Percentiles rank a stretch among this genome's conserved stretches.
Evolutionary conservation across 2,888 invertebrate species (phyloP).

Genomic region (Brachylomia viminalis): DNA sequence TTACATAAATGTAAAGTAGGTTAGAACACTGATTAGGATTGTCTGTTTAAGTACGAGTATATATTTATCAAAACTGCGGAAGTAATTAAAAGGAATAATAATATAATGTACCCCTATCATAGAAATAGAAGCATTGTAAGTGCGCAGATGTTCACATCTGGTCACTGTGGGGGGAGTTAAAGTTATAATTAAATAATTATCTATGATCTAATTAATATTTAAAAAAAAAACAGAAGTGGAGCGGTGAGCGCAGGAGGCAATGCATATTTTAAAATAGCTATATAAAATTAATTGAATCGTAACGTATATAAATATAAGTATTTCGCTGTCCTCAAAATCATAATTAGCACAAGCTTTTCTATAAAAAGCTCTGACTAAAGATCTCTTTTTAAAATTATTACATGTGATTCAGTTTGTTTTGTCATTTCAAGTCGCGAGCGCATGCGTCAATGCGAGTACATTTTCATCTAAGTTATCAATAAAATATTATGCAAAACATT

Average conservation of each 20-base stretch:
- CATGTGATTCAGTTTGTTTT: conserved; percentile 20
- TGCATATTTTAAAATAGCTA: neutral
- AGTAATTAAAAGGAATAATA: conserved; percentile 28
- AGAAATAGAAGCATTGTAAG: conserved; percentile 2
- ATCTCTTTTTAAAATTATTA: conserved; percentile 16
- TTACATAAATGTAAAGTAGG: neutral
- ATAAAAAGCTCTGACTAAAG: conserved; percentile 4
- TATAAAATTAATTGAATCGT: neutral
- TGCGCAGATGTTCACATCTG: conserved; percentile 3
- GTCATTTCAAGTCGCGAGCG: conserved; percentile 5
- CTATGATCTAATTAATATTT: neutral
- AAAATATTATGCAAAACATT: conserved; percentile 43
- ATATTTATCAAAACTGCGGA: neutral
- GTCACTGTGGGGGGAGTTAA: neutral
- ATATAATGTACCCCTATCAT: conserved; percentile 13
- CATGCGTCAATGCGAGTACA: conserved; percentile 37
- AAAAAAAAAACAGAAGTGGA: neutral
- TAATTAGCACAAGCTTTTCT: neutral
- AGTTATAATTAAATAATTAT: neutral
- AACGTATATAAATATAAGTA: no score
- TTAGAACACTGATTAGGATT: neutral
- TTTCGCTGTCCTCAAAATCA: neutral
- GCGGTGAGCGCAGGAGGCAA: neutral
- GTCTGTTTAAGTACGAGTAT: neutral
- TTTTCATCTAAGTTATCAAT: conserved; percentile 38